These are phyloP conservation scores for Hypomecis punctinalis DNA, from an alignment of 2,888 invertebrate species.

Conservation along the genomic window DNA sequence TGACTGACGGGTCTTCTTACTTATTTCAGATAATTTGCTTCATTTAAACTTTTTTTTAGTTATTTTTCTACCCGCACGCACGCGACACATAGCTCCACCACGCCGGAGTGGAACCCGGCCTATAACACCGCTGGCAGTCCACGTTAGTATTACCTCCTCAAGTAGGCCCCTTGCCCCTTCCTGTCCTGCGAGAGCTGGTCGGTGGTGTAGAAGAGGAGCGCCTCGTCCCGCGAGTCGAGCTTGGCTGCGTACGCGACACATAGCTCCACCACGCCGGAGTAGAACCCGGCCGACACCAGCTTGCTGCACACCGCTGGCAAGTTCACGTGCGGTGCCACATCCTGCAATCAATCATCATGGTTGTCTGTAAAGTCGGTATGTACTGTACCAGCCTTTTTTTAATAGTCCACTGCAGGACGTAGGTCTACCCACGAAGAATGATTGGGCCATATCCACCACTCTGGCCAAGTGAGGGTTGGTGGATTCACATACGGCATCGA, in stretches of 20 bases:
- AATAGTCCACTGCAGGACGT: no score
- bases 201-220: constrained; percentile 94
- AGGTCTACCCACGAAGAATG: no score
- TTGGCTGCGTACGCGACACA: constrained; percentile 93
- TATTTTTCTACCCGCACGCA: no score
- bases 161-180: constrained; percentile 91
- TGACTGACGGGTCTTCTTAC: no score
- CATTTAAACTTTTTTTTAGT: no score
- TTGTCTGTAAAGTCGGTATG: no score
- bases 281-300: constrained; percentile 92
- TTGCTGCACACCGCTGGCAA: constrained; percentile 93
- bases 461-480: no score
- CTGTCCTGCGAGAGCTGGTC: constrained; percentile 93
- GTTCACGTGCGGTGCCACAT: constrained; percentile 94
- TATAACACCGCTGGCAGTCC: neutral
- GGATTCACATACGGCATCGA: no score
- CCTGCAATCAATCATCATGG: constrained; percentile 59
- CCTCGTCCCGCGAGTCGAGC: constrained; percentile 95
- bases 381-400: no score
- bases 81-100: constrained; percentile 93
- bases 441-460: no score
- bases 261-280: constrained; percentile 95
- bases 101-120: constrained; percentile 95
- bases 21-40: no score
- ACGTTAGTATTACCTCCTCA: constrained; percentile 79